A percentile compares a stretch with the other conserved stretches of the same genome.
These are phyloP conservation scores for Diplazon laetatorius DNA, from an alignment of 2,888 invertebrate genomes.

Conservation along the genomic window DNA sequence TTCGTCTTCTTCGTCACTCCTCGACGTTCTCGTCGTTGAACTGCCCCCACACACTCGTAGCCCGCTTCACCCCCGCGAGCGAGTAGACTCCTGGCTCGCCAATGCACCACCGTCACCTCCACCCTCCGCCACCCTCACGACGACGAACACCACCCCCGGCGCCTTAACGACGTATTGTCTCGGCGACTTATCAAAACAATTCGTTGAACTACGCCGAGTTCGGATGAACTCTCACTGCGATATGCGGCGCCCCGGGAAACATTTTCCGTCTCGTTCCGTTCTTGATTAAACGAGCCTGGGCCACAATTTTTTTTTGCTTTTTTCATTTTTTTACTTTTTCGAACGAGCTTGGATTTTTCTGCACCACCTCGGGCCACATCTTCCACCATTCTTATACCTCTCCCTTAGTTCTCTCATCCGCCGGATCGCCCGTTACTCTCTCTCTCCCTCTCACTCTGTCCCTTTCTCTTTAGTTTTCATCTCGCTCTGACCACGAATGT, in stretches of 20 bases:
- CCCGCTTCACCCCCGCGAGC: slow-evolving; percentile 50
- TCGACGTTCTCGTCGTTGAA: slow-evolving; percentile 58
- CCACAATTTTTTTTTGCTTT: too few relatives aligned
- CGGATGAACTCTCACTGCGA: slow-evolving; percentile 51
- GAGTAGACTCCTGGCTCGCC: slow-evolving; percentile 57
- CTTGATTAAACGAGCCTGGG: slow-evolving; percentile 75
- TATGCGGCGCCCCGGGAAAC: slow-evolving; percentile 61
- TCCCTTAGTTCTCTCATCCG: background rate
- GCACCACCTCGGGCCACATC: slow-evolving; percentile 6
- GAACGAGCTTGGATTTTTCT: slow-evolving; percentile 60
- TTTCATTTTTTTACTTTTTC: too few relatives aligned
- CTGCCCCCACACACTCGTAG: slow-evolving; percentile 54
- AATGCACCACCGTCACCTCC: slow-evolving; percentile 35
- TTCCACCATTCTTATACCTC: background rate
- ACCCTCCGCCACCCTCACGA: slow-evolving; percentile 35
- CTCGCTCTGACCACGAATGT: background rate
- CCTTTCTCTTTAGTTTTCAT: too few relatives aligned
- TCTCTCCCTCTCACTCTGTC: background rate
- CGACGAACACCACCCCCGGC: slow-evolving; percentile 60
- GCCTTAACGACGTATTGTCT: slow-evolving; percentile 82
- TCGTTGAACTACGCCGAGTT: slow-evolving; percentile 73
- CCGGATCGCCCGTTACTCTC: background rate
- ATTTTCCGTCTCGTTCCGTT: slow-evolving; percentile 69
- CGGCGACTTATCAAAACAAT: slow-evolving; percentile 81
- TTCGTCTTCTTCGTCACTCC: slow-evolving; percentile 51